Evolutionary conservation across 2,797 vertebrate species (phyloP).

Genomic region (Fistularia tabacaria): DNA sequence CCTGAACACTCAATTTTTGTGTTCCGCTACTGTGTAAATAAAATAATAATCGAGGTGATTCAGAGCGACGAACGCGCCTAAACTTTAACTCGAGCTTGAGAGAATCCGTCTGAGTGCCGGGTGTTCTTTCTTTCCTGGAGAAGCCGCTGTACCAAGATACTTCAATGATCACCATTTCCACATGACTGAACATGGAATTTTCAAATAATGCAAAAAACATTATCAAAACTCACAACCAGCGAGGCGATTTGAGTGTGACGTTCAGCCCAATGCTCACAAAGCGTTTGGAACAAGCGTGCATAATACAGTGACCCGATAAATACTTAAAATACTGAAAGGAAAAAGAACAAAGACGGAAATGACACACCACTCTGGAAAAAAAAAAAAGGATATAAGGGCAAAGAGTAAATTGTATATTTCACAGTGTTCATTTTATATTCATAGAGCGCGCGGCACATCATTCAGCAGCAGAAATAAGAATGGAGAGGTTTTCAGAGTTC

Average conservation of each 20-base stretch:
- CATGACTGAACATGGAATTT: slow-evolving; percentile 8
- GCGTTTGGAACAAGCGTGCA: no score
- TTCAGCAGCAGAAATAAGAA: neutral
- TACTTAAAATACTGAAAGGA: no score
- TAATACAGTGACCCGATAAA: no score
- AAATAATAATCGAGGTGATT: slow-evolving; percentile 10
- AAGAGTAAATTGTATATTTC: neutral
- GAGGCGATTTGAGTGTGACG: no score
- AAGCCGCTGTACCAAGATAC: neutral
- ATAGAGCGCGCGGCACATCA: neutral
- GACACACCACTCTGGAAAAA: no score
- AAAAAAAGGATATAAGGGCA: neutral
- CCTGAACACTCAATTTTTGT: slow-evolving; percentile 1
- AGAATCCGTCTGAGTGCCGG: no score
- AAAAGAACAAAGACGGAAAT: neutral
- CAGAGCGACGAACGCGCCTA: slow-evolving; percentile 9
- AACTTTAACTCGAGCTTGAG: slow-evolving; percentile 13
- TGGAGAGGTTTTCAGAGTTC: neutral
- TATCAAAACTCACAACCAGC: no score
- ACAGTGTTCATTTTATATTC: neutral
- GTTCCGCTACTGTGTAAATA: neutral
- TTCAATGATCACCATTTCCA: slow-evolving; percentile 11
- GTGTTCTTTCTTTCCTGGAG: no score
- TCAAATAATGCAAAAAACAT: neutral
- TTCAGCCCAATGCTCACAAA: no score